Evolutionary conservation across 2,797 vertebrate genomes (phyloP).

Genomic region (Antennarius maculatus): DNA sequence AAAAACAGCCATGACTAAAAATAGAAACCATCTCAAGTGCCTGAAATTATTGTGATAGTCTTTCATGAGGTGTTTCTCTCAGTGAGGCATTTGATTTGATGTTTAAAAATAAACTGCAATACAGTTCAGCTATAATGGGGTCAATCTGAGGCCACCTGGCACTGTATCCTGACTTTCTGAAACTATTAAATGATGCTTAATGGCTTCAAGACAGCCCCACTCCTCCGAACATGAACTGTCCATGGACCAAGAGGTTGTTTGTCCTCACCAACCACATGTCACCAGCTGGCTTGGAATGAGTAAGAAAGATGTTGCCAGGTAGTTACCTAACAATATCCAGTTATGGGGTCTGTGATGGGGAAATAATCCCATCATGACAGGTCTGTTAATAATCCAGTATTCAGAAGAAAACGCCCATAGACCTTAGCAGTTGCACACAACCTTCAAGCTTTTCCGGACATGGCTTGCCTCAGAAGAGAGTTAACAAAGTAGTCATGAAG

Average conservation of each 20-base stretch:
- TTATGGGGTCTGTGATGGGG: slow-evolving; percentile 48
- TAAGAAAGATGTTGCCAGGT: slow-evolving; percentile 65
- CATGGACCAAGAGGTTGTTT: slow-evolving; percentile 31
- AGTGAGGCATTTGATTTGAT: slow-evolving; percentile 50
- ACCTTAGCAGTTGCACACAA: slow-evolving; percentile 55
- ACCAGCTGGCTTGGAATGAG: slow-evolving; percentile 37
- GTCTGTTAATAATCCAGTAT: slow-evolving; percentile 57
- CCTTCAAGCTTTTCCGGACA: slow-evolving; percentile 56
- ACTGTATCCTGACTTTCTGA: slow-evolving; percentile 42
- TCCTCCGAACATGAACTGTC: slow-evolving; percentile 36
- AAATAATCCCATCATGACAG: slow-evolving; percentile 75
- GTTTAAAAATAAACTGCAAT: slow-evolving; percentile 70
- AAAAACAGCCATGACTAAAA: slow-evolving; percentile 64
- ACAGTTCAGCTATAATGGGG: slow-evolving; percentile 47
- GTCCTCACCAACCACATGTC: slow-evolving; percentile 35
- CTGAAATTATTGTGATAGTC: slow-evolving; percentile 66
- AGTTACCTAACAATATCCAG: slow-evolving; percentile 61
- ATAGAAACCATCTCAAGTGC: slow-evolving; percentile 72
- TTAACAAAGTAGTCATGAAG: slow-evolving; percentile 30
- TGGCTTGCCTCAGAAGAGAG: slow-evolving; percentile 40
- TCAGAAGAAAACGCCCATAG: slow-evolving; percentile 60
- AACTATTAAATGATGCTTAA: slow-evolving; percentile 59
- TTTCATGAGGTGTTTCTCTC: slow-evolving; percentile 64
- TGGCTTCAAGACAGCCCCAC: slow-evolving; percentile 39
- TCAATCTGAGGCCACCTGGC: slow-evolving; percentile 56